A percentile compares a stretch with the other conserved stretches of the same genome.
phyloP scores from a whole-genome alignment of 2,797 vertebrate species.

The Liparis tanakae region DNA sequence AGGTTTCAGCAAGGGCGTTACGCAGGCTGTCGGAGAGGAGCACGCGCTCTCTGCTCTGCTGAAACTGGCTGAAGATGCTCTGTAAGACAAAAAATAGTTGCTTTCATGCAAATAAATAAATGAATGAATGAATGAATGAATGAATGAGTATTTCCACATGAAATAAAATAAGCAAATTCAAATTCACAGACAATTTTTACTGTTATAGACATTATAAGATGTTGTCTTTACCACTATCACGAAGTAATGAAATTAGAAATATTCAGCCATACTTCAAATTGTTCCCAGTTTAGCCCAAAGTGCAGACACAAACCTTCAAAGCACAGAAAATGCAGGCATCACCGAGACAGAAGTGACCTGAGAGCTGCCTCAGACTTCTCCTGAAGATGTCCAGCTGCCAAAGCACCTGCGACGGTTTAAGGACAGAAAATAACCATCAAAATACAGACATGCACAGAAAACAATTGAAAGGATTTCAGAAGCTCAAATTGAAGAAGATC shows the following conservation, averaged over 20 bases:
- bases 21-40: conserved; percentile 95
- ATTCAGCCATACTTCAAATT: background rate
- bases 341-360: conserved; percentile 94
- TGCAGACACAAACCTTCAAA: conserved; percentile 86
- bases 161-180: background rate
- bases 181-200: too few species aligned
- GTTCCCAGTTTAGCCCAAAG: background rate
- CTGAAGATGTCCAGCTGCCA: conserved; percentile 99
- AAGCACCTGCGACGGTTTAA: conserved; percentile 85
- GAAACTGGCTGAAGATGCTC: conserved; percentile 96
- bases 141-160: background rate
- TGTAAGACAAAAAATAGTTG: conserved; percentile 55
- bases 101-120: background rate
- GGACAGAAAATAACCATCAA: background rate
- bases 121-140: too few species aligned
- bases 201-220: background rate
- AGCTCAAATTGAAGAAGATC: background rate
- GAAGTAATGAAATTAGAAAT: background rate
- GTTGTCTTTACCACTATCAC: background rate
- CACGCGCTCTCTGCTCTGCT: conserved; percentile 94
- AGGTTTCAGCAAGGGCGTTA: conserved; percentile 94
- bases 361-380: conserved; percentile 93
- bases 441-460: background rate
- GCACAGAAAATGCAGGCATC: conserved; percentile 98
- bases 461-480: background rate